Evolutionary conservation across 1,140 invertebrate genomes (phyloP), one percentile per base, ranked within the genome.

Genomic region (Diplogasteroides magnus): DNA sequence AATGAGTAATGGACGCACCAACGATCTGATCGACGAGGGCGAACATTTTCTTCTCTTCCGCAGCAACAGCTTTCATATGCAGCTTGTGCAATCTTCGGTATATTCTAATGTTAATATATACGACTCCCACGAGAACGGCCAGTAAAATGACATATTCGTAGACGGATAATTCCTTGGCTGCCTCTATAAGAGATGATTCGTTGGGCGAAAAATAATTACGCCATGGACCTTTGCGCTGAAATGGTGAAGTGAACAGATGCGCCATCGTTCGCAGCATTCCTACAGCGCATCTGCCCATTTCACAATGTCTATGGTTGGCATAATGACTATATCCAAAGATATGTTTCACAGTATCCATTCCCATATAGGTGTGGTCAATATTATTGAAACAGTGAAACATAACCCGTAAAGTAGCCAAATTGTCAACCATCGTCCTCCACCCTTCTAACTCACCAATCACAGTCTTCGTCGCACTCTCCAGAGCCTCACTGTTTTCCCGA

Each of bases 71-170:
- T 25, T 13, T 15, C 25, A 14, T 29, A 13, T n/a, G 13, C 23
- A 11, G 6, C 59, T 14, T 61, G 25, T 61, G 23, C 23, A 25
- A 6, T 15, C 28, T 13, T 13, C 23, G 23, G 25, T 13, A 11
- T 13, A n/a, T 29, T 6, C 6, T 15, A 13, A 61, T n/a, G 59
- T 13, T 61, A 15, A 61, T 15, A 1, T 11, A 6, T 13, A n/a
- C 11, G 15, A 29, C 11, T 13, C 19, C 25, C 15, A 64, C 29
- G 31, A 68, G 61, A 25, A 48, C 31, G 0, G 37, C 64, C 13
- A 56, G 66, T 6, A 68, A 25, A 13, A 68, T 64, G 57, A 56
- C 66, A 29, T 68, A 68, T 6, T 26, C 28, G 29, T 68, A 68
- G 59, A 68, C n/a, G 66, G 62, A 68, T 31, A 56, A 29, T 6